Base-by-base conservation (phyloP, 1,140 invertebrate species). In the Diachasmimorpha longicaudata region DNA sequence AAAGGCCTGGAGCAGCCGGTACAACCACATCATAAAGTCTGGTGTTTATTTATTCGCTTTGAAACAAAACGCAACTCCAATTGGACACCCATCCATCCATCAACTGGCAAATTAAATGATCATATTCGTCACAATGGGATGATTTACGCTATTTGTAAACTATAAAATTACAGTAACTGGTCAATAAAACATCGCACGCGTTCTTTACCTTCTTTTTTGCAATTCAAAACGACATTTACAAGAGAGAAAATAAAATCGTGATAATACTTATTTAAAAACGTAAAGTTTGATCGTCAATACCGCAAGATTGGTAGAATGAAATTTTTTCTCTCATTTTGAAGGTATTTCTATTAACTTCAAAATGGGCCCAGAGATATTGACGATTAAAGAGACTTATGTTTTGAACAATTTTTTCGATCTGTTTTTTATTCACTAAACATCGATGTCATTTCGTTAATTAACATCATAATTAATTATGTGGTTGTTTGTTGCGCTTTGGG, bases 1-100 rank as follows among this genome's bases (percentile, higher is more conserved):
- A 81, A 84, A 87, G 86, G 83, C 83, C 85, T 84, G 86, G 86
- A 87, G 85, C 85, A 86, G 87, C 85, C 87, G 88, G 87, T 89
- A 89, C 88, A 89, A 89, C 87, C 84, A 88, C 83, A 84, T 77
- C 63, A 66, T 52, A 80, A 79, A 79, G 39, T 58, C 23, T 68
- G 25, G 36, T 68, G 25, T 68, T 70, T 70, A 55, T 75, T 31
- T 23, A 25, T 55, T 13, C 25, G 21, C 39, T 48, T 70, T 23
- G 73, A 66, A 81, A 82, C 79, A 83, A 81, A 87, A 88, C 84
- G 82, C 87, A 89, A 86, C 87, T 88, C 88, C 88, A 89, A 89
- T 88, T 84, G 13, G 83, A 80, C 82, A 76, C 79, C 77, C 72
- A 75, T 70, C 31, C 75, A 75, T 77, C 84, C 77, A 66, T 72